Percentiles rank a stretch among this genome's conserved stretches.
These are phyloP conservation scores for Perccottus glenii DNA, from an alignment of 2,113 vertebrate species.

Conservation along the genomic window DNA sequence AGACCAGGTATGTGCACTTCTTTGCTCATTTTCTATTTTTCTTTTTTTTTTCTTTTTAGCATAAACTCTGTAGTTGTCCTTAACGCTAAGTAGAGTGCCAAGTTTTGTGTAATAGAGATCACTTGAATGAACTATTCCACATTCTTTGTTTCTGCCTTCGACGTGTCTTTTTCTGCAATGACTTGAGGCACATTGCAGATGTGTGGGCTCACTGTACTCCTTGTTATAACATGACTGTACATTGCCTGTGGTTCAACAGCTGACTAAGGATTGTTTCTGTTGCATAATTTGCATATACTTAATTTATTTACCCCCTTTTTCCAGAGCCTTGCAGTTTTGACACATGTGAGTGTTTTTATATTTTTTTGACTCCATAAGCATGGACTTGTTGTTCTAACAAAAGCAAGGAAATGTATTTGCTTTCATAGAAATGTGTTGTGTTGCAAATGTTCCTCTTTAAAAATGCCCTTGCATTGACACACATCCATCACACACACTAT, in stretches of 20 bases:
- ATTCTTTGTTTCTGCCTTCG: slow-evolving; percentile 68
- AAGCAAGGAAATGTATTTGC: not conserved
- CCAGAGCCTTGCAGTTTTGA: slow-evolving; percentile 69
- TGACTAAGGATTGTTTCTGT: slow-evolving; percentile 32
- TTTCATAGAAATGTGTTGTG: not conserved
- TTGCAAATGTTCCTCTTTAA: too few relatives aligned
- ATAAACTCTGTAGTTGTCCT: not conserved
- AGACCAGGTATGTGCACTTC: slow-evolving; percentile 69
- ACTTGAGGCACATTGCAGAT: not conserved
- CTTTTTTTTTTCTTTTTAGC: too few relatives aligned
- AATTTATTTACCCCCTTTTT: slow-evolving; percentile 37
- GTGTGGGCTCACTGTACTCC: slow-evolving; percentile 16
- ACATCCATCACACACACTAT: too few relatives aligned
- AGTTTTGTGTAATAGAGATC: not conserved
- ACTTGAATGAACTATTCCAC: slow-evolving; percentile 10
- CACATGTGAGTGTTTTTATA: slow-evolving; percentile 73
- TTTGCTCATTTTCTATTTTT: not conserved
- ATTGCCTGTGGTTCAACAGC: slow-evolving; percentile 5
- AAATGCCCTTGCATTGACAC: too few relatives aligned
- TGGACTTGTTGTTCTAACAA: slow-evolving; percentile 40
- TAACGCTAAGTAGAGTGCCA: not conserved
- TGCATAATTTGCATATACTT: slow-evolving; percentile 3
- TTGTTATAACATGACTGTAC: slow-evolving; percentile 15
- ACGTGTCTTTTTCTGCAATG: slow-evolving; percentile 30
- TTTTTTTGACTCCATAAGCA: slow-evolving; percentile 18